phyloP scores from a whole-genome alignment of 2,113 vertebrate species.

The Chloropsis cyanopogon region DNA sequence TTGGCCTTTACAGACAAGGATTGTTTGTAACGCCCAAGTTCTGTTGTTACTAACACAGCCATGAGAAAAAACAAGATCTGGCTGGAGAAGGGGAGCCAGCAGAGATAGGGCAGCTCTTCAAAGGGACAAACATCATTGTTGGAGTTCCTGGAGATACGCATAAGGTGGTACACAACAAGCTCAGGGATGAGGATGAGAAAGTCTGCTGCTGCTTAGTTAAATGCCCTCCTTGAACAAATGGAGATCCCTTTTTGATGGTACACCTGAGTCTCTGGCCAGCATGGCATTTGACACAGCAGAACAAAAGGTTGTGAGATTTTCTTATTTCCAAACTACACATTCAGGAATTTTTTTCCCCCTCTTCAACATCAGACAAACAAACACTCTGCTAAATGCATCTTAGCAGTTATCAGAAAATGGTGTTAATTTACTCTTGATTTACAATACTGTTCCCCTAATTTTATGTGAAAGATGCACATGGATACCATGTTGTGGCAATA shows the following conservation, averaged over 20 bases:
- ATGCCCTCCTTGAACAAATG: background rate
- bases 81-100: background rate
- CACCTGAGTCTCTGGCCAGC: background rate
- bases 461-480: background rate
- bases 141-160: background rate
- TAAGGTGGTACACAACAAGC: background rate
- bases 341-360: background rate
- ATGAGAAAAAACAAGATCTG: background rate
- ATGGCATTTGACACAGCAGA: background rate
- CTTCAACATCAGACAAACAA: background rate
- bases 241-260: background rate
- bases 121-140: background rate
- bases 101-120: background rate
- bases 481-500: background rate
- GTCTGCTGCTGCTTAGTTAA: background rate
- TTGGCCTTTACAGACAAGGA: background rate
- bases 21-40: background rate
- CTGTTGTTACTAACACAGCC: background rate
- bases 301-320: background rate
- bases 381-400: background rate
- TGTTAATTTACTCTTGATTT: background rate
- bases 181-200: background rate
- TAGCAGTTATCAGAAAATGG: background rate
- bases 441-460: background rate
- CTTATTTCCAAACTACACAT: background rate